Evolutionary conservation across 2,888 invertebrate species (phyloP), one percentile per base, ranked within the genome.

Genomic region (Cordilura impudica): DNA sequence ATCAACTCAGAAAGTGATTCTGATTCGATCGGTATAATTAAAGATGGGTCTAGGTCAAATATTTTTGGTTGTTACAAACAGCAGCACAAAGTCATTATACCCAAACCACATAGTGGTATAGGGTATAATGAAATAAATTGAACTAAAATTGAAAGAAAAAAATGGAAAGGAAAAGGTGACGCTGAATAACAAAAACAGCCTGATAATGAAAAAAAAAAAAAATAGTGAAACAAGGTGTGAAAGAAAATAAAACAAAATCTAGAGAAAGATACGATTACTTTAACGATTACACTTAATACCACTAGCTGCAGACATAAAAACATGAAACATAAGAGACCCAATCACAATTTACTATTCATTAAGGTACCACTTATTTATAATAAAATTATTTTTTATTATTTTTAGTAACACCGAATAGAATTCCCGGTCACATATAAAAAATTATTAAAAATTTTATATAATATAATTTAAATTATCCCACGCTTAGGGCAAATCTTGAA

Each of bases 211-310:
- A 21, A 10, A n/a, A 31, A 53, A 53, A 61, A 45, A 45, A 3
- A 19, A 49, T 49, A 12, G 14, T n/a, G 18, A 58, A 69, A 45
- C 19, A 71, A 71, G 61, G 53, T 54, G 53, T 21, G 45, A 63
- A 69, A 29, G 31, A 21, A 47, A 53, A 26, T 8, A 26, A 39
- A 39, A 39, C 35, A n/a, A 39, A 4, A 39, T 12, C 12, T 35
- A 53, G 35, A 49, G 35, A 39, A 35, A 66, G 58, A 53, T 77
- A 71, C 71, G 71, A 77, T 77, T 77, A 77, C 77, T 61, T 54
- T 53, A 2, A 45, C 31, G 31, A 66, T 47, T 54, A 61, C 60
- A 67, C 26, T 54, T 60, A 51, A 60, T 45, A 53, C 12, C 60
- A 45, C 31, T 53, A 71, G 54, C 18, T 58, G 19, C 58, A 69